Evolutionary conservation across 2,797 vertebrate species (phyloP).

Genomic region (Knipowitschia caucasica): DNA sequence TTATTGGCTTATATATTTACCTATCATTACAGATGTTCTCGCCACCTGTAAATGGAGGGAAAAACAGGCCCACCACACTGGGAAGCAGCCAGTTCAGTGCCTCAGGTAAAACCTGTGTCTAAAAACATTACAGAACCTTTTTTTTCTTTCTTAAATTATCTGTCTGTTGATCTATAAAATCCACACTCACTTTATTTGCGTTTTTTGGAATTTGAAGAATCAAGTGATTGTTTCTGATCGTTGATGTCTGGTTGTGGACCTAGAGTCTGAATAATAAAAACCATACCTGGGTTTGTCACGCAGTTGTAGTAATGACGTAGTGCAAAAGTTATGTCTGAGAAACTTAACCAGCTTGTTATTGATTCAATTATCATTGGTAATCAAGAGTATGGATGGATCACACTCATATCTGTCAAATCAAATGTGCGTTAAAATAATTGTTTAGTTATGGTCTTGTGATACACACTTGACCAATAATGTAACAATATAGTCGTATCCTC

Average conservation of each 20-base stretch:
- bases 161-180: constrained; percentile 20
- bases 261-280: constrained; percentile 53
- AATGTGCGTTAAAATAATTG: neutral
- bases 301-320: constrained; percentile 39
- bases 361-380: constrained; percentile 28
- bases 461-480: neutral
- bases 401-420: constrained; percentile 17
- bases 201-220: neutral
- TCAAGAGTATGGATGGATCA: constrained; percentile 8
- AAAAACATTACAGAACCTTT: constrained; percentile 20
- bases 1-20: constrained; percentile 15
- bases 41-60: constrained; percentile 94
- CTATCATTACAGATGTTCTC: constrained; percentile 92
- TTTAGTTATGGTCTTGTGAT: neutral
- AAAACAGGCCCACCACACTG: constrained; percentile 93
- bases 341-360: constrained; percentile 35
- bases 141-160: constrained; percentile 7
- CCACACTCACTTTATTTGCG: constrained; percentile 19
- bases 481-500: too few relatives aligned
- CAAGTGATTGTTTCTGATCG: constrained; percentile 33
- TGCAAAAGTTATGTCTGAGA: constrained; percentile 31
- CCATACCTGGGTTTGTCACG: constrained; percentile 50
- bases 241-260: constrained; percentile 46
- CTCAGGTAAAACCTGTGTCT: constrained; percentile 83
- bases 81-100: constrained; percentile 97